Conservation (phyloP, 2,113 vertebrate genomes). For the Dipodomys ordii region DNA sequence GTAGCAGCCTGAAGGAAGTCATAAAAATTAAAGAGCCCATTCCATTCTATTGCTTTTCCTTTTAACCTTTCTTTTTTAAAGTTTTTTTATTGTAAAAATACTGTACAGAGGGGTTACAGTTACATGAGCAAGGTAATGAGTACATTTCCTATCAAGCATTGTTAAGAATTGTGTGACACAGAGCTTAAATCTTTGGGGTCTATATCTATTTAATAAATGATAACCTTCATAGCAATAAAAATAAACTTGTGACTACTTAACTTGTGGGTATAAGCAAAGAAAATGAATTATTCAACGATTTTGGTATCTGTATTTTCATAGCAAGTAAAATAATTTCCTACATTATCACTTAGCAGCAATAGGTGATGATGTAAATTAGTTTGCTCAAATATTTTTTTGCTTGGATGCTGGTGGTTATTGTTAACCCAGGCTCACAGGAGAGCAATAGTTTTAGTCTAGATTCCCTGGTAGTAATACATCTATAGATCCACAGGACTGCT, state of each 20-base stretch:
- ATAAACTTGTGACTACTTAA: background rate
- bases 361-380: constrained; percentile 21
- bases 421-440: background rate
- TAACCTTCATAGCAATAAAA: constrained; percentile 45
- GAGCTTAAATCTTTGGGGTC: background rate
- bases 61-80: background rate
- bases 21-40: background rate
- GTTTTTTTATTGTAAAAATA: too few species aligned
- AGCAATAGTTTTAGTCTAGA: background rate
- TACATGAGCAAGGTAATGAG: too few species aligned
- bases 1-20: background rate
- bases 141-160: too few species aligned
- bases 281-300: constrained; percentile 21
- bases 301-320: background rate
- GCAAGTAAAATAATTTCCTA: constrained; percentile 24
- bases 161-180: constrained; percentile 25
- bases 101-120: too few species aligned
- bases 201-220: constrained; percentile 23
- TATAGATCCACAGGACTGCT: background rate
- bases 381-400: constrained; percentile 16
- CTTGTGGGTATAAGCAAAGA: background rate
- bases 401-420: background rate
- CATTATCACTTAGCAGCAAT: background rate
- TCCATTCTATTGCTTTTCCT: constrained; percentile 18
- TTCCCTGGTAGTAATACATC: background rate